Evolutionary conservation across 2,797 vertebrate species (phyloP).

Genomic region (Anas bernieri): DNA sequence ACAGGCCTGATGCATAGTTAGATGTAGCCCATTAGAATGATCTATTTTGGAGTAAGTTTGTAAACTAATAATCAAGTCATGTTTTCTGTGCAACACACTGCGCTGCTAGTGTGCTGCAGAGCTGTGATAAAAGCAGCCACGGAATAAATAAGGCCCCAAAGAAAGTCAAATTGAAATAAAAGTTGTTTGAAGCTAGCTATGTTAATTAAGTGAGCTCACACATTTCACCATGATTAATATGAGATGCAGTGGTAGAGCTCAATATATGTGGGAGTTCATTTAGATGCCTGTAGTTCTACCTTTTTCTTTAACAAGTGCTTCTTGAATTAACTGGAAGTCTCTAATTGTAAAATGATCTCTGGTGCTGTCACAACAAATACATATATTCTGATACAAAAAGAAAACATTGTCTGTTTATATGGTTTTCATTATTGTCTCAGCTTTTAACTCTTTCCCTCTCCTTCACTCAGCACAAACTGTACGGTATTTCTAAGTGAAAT

Average conservation of each 20-base stretch:
- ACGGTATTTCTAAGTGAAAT: background rate
- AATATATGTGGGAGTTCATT: background rate
- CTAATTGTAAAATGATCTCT: conserved; percentile 23
- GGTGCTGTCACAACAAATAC: background rate
- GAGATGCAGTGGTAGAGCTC: background rate
- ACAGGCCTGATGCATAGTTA: background rate
- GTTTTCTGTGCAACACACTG: background rate
- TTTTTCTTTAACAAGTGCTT: conserved; percentile 17
- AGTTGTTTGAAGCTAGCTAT: background rate
- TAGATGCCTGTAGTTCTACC: background rate
- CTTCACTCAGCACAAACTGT: background rate
- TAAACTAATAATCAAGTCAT: background rate
- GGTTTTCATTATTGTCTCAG: background rate
- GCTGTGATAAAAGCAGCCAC: background rate
- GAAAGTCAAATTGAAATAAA: background rate
- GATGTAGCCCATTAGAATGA: background rate
- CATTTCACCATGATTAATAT: background rate
- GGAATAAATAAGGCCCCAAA: background rate
- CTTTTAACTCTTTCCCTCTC: background rate
- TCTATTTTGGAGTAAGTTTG: background rate
- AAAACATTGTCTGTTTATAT: background rate
- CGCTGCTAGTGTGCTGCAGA: background rate
- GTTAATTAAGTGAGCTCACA: conserved; percentile 14
- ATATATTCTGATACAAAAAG: background rate
- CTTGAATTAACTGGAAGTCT: conserved; percentile 9